Base-by-base conservation (phyloP, 1,140 invertebrate species). In the Zophobas atratus region DNA sequence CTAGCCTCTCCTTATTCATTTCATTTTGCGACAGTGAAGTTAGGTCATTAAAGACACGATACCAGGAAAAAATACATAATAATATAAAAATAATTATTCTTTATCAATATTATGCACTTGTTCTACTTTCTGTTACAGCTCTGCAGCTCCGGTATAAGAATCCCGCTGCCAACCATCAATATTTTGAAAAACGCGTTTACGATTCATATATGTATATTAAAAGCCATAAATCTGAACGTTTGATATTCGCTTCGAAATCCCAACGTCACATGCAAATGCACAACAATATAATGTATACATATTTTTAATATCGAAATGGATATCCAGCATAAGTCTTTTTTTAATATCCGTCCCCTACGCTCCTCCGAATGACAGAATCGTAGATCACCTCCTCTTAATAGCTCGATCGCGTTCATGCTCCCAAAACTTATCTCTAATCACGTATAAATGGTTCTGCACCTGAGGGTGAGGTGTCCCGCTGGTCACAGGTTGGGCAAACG, bases 211-310 rank as follows among this genome's bases (percentile, higher is more conserved):
- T 77, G 80, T 72, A 81, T 81, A 81, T 81, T 81, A 81, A 77
- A 81, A 79, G 76, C 76, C 67, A 79, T 81, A 81, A 81, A 81
- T 81, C 78, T 75, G 67, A 76, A 77, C 51, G 74, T 79, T 81
- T 81, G 80, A 79, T 79, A 76, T 79, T 33, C 53, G 76, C 76
- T 77, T 77, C 51, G 55, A 70, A 41, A 57, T 77, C 53, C 60
- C 46, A 53, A 77, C 71, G 60, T 67, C 60, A 67, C 38, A 67
- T 67, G 60, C 60, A 67, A 67, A 67, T 67, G 60, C 32, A 67
- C 60, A 67, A 41, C n/a, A 67, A 67, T 67, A 67, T 67, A 67
- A 67, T 67, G 60, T 57, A 8, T 73, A 73, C 55, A 73, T 73
- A 73, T 73, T 73, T 73, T 73, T 73, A 57, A 73, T 73, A 53